A percentile compares a stretch with the other conserved stretches of the same genome.
phyloP scores from a whole-genome alignment of 2,888 invertebrate species.

The Parnassius smintheus region DNA sequence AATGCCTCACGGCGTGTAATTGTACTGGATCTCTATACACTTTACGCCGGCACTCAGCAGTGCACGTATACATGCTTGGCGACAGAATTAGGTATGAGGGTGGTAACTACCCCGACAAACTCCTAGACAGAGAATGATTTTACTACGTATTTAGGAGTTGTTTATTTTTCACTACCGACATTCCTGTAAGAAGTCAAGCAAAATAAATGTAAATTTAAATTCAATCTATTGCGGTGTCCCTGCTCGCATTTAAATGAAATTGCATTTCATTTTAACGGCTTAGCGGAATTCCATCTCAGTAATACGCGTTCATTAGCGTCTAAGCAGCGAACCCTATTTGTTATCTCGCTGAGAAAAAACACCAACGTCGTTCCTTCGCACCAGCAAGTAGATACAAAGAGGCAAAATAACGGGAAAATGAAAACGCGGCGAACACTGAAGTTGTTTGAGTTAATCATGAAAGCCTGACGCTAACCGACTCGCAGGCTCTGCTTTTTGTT shows the following conservation, averaged over 20 bases:
- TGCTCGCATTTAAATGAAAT: conserved; percentile 56
- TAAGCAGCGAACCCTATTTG: conserved; percentile 64
- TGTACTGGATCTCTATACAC: no score
- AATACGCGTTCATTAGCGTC: conserved; percentile 58
- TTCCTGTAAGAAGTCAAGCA: not conserved
- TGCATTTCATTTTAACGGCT: conserved; percentile 66
- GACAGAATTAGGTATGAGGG: no score
- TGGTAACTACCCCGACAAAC: no score
- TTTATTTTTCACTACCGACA: not conserved
- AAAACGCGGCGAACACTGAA: conserved; percentile 41
- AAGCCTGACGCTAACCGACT: conserved; percentile 55
- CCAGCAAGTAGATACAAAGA: conserved; percentile 32
- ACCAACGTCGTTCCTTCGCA: conserved; percentile 26
- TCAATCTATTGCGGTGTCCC: conserved; percentile 9
- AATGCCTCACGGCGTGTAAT: no score
- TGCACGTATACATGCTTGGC: no score
- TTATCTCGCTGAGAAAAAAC: conserved; percentile 55
- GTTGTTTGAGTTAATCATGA: conserved; percentile 57
- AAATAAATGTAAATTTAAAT: conserved; percentile 4
- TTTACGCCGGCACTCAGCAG: no score
- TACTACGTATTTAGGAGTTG: no score
- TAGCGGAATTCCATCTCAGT: conserved; percentile 60
- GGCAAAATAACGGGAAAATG: conserved; percentile 43
- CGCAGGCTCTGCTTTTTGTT: conserved; percentile 47
- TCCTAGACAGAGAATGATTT: no score